phyloP scores from a whole-genome alignment of 2,797 vertebrate genomes.

The Molossus molossus region DNA sequence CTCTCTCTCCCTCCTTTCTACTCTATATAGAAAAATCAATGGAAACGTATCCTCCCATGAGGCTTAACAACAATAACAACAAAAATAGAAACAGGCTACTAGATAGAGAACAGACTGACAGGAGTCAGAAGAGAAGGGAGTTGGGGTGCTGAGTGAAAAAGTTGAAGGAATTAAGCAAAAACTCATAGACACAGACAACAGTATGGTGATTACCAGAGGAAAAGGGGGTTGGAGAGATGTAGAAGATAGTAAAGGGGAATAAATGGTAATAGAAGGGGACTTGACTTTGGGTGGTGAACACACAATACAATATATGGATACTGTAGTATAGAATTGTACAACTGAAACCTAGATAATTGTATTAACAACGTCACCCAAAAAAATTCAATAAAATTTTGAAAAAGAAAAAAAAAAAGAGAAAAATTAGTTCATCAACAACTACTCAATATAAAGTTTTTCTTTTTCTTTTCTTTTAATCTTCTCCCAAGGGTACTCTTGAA shows the following conservation, averaged over 20 bases:
- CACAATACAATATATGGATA: background rate
- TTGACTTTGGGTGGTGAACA: background rate
- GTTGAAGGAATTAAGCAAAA: background rate
- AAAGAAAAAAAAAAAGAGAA: constrained; percentile 16
- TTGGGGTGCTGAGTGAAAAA: background rate
- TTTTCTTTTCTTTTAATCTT: too few relatives aligned
- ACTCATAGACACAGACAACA: background rate
- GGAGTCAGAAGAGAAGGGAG: background rate
- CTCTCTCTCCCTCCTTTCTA: too few relatives aligned
- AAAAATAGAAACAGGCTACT: background rate
- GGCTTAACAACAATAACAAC: too few relatives aligned
- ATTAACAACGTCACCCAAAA: background rate
- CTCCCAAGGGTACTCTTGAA: too few relatives aligned
- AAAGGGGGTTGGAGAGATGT: background rate
- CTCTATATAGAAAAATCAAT: too few relatives aligned
- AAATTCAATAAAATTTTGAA: background rate
- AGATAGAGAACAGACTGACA: background rate
- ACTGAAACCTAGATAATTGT: background rate
- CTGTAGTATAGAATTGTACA: background rate
- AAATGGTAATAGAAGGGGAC: background rate
- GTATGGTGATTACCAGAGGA: background rate
- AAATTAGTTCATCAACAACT: background rate
- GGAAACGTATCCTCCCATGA: too few relatives aligned
- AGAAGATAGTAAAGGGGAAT: background rate
- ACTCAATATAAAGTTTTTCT: constrained; percentile 5